Conservation (phyloP, 2,888 invertebrate genomes). For the Pycnomerus fuliginosus region DNA sequence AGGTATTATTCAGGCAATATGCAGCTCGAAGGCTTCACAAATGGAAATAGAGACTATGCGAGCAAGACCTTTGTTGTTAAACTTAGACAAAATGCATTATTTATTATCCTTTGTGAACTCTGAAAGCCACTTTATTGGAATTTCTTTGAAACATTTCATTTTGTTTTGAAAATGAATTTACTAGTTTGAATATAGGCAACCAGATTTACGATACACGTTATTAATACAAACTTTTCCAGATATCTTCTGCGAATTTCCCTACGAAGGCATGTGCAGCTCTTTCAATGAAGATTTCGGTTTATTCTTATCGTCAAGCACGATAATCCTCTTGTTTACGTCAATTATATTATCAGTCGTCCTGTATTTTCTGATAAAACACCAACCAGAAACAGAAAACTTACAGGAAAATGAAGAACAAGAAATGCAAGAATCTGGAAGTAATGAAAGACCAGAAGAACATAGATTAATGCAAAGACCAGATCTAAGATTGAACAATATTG, state of each 20-base stretch:
- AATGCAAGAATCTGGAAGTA: too few species aligned
- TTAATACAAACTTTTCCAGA: constrained; percentile 27
- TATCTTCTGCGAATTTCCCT: constrained; percentile 34
- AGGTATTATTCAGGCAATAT: too few species aligned
- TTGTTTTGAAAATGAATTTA: constrained; percentile 18
- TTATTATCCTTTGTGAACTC: background rate
- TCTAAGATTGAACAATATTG: constrained; percentile 9
- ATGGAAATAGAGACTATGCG: too few species aligned
- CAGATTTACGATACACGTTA: too few species aligned
- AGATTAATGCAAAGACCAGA: constrained; percentile 9
- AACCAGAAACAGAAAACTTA: too few species aligned
- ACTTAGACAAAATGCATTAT: background rate
- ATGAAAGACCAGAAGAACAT: constrained; percentile 8
- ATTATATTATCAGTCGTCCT: constrained; percentile 30
- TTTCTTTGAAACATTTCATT: background rate
- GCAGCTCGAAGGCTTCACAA: too few species aligned
- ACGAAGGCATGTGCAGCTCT: constrained; percentile 34
- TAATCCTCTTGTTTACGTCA: constrained; percentile 36
- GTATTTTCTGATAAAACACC: too few species aligned
- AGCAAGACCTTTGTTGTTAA: too few species aligned
- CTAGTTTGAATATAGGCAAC: too few species aligned
- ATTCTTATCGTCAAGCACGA: constrained; percentile 38
- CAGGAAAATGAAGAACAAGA: too few species aligned
- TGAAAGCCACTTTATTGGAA: constrained; percentile 2
- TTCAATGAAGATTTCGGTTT: constrained; percentile 37